phyloP scores from a whole-genome alignment of 2,113 vertebrate genomes.

The Sander vitreus region DNA sequence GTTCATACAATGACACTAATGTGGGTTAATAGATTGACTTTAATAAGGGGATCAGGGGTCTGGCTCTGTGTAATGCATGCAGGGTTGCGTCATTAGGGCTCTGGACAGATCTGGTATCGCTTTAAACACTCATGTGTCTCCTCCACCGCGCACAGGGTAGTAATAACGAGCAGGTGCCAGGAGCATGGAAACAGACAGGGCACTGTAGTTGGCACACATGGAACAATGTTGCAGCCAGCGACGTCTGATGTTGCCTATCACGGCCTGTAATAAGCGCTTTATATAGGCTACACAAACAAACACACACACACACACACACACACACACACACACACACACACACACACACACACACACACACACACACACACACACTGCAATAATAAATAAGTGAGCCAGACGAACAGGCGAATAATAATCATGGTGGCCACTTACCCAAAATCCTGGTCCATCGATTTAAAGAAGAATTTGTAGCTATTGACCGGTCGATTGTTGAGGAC shows the following conservation, averaged over 20 bases:
- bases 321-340: not conserved
- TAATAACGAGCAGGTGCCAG: constrained; percentile 81
- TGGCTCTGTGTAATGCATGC: constrained; percentile 48
- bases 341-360: not conserved
- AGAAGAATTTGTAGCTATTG: constrained; percentile 98
- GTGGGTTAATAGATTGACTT: constrained; percentile 27
- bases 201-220: constrained; percentile 57
- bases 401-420: constrained; percentile 50
- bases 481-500: constrained; percentile 96
- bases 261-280: constrained; percentile 13
- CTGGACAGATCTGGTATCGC: constrained; percentile 71
- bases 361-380: not conserved
- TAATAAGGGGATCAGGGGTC: constrained; percentile 46
- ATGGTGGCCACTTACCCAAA: constrained; percentile 90
- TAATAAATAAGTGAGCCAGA: constrained; percentile 14
- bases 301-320: not conserved
- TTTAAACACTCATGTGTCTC: constrained; percentile 72
- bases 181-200: constrained; percentile 59
- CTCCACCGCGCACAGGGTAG: constrained; percentile 61
- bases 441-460: constrained; percentile 99
- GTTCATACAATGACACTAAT: not conserved
- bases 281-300: not conserved
- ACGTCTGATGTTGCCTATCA: constrained; percentile 27
- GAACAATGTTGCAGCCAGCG: constrained; percentile 24
- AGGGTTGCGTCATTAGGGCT: constrained; percentile 71